phyloP scores from a whole-genome alignment of 2,113 vertebrate genomes.

The Donacobius atricapilla region DNA sequence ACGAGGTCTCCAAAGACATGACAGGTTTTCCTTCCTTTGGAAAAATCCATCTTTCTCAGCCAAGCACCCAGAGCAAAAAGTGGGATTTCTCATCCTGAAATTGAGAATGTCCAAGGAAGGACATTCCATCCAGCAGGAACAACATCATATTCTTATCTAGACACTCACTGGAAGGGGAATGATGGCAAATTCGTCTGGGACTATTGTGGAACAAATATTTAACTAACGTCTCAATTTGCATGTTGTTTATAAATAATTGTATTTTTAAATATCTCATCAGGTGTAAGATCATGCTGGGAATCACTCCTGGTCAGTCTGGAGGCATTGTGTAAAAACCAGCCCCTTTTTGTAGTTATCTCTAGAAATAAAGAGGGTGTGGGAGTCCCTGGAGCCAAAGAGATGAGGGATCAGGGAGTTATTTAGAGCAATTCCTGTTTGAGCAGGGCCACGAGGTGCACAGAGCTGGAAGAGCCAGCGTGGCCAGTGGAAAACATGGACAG shows the following conservation, averaged over 20 bases:
- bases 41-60: neutral
- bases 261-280: neutral
- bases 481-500: neutral
- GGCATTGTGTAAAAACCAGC: neutral
- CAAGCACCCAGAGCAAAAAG: neutral
- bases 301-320: neutral
- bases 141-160: slow-evolving; percentile 22
- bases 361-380: neutral
- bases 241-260: neutral
- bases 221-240: neutral
- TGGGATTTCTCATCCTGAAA: neutral
- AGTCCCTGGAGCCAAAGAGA: neutral
- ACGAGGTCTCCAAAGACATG: neutral
- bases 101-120: neutral
- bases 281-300: neutral
- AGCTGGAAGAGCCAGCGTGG: neutral
- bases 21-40: neutral
- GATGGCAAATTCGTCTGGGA: slow-evolving; percentile 31
- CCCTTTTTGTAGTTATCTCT: neutral
- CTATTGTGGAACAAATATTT: neutral
- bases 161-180: slow-evolving; percentile 20
- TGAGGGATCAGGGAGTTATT: neutral
- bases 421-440: neutral
- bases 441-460: neutral
- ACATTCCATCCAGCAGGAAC: slow-evolving; percentile 20